These are phyloP conservation scores for Micronycteris hirsuta DNA, from an alignment of 2,113 vertebrate genomes.

Conservation along the genomic window DNA sequence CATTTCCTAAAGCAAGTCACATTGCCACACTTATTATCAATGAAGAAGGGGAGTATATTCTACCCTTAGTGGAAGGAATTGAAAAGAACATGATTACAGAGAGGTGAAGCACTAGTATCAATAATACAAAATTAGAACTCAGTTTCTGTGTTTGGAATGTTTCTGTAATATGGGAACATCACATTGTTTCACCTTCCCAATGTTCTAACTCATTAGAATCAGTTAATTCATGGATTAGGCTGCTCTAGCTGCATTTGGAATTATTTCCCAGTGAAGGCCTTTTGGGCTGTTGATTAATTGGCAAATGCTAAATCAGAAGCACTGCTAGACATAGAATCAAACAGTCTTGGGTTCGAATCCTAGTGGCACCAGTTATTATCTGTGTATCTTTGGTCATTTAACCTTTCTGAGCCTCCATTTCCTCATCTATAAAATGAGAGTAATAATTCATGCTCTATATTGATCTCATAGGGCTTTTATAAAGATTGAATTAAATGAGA, in stretches of 20 bases:
- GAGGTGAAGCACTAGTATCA: background rate
- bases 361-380: background rate
- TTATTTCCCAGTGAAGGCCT: background rate
- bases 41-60: background rate
- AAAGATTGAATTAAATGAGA: slow-evolving; percentile 13
- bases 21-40: background rate
- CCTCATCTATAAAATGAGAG: background rate
- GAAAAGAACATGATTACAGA: background rate
- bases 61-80: background rate
- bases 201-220: slow-evolving; percentile 3
- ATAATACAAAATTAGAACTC: background rate
- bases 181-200: background rate
- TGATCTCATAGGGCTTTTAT: background rate
- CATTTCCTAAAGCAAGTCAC: background rate
- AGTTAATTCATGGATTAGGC: slow-evolving; percentile 14
- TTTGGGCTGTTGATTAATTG: slow-evolving; percentile 6
- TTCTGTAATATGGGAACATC: background rate
- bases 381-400: background rate
- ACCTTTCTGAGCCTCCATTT: background rate
- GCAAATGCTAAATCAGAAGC: background rate
- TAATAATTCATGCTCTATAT: background rate
- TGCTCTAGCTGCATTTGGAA: background rate
- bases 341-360: background rate
- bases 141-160: slow-evolving; percentile 8
- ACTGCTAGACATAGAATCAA: background rate